Percentiles rank a stretch among this genome's conserved stretches.
phyloP scores from a whole-genome alignment of 2,797 vertebrate genomes.

The Neosilurus mollespiculum region DNA sequence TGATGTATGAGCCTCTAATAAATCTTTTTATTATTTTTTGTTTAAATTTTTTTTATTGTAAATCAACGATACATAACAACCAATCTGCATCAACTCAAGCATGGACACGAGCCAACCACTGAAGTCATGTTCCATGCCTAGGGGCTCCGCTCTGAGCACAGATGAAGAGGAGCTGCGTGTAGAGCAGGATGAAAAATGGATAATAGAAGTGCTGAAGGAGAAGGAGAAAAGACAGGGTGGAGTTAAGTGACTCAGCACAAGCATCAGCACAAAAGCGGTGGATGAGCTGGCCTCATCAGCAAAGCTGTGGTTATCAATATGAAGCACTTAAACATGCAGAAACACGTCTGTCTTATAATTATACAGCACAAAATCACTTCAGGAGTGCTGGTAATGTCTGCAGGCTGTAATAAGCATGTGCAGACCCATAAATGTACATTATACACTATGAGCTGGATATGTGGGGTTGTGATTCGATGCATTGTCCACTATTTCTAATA shows the following conservation, averaged over 20 bases:
- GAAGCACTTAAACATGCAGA: not conserved
- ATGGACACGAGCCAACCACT: no score
- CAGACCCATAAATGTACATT: not conserved
- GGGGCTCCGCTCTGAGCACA: not conserved
- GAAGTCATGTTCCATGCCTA: no score
- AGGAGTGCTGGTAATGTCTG: slow-evolving; percentile 13
- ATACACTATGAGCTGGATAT: not conserved
- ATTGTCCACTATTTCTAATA: not conserved
- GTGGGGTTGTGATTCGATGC: not conserved
- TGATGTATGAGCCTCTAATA: no score
- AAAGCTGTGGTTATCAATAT: not conserved
- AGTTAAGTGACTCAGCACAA: not conserved
- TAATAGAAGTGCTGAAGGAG: slow-evolving; percentile 2
- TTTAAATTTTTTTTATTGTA: no score
- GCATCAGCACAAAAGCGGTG: not conserved
- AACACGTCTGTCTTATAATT: not conserved
- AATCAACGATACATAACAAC: no score
- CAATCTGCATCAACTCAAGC: no score
- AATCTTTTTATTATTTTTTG: no score
- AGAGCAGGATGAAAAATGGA: not conserved
- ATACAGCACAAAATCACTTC: not conserved
- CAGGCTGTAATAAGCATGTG: not conserved
- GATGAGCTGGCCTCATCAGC: not conserved
- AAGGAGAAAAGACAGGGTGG: not conserved
- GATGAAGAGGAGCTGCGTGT: not conserved